These are phyloP conservation scores for Sinella curviseta DNA, from an alignment of 1,140 invertebrate genomes.

Conservation along the genomic window DNA sequence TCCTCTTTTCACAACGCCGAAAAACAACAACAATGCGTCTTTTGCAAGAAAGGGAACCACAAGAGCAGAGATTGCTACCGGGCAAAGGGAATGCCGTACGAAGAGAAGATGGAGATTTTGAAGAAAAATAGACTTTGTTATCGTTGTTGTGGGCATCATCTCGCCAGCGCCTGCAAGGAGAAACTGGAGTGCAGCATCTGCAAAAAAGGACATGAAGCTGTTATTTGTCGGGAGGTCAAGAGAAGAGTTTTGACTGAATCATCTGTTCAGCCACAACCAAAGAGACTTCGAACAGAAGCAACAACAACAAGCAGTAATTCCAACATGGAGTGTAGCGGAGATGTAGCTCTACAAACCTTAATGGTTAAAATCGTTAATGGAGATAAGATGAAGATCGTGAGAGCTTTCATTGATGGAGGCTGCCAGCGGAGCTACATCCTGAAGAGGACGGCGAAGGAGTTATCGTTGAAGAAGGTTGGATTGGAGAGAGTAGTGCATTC, in stretches of 20 bases:
- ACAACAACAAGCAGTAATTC: not conserved
- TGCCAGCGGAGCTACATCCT: not conserved
- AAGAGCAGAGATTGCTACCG: too few relatives aligned
- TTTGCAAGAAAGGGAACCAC: not conserved
- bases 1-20: not conserved
- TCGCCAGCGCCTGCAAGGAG: not conserved
- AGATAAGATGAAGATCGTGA: not conserved
- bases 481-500: not conserved
- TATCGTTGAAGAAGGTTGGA: not conserved
- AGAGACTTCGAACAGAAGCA: too few relatives aligned
- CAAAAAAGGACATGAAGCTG: not conserved
- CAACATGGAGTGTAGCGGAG: not conserved
- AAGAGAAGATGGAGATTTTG: not conserved
- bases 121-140: not conserved
- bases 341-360: not conserved
- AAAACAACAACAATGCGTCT: not conserved
- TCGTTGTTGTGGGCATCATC: not conserved
- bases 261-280: not conserved
- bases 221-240: constrained; percentile 1
- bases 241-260: not conserved
- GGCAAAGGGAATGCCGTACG: too few relatives aligned
- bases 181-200: not conserved
- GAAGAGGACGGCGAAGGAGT: not conserved
- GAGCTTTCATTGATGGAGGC: not conserved
- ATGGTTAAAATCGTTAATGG: not conserved